Evolutionary conservation across 2,888 invertebrate species (phyloP), one percentile per base, ranked within the genome.

Genomic region (Cataglyphis cursor): DNA sequence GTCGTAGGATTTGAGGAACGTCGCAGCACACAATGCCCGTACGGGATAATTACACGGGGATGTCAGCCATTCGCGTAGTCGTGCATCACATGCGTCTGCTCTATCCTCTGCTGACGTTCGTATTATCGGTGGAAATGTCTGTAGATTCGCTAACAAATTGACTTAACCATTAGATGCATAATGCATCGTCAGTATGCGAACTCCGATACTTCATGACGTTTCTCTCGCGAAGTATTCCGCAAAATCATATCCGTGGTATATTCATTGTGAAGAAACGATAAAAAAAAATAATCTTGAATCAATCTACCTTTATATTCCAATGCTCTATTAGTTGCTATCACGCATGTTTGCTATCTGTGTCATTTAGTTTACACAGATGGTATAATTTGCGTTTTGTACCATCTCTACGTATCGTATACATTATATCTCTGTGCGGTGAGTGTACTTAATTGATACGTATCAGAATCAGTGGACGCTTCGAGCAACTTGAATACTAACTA

Each of bases 21-120:
- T 28, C n/a, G 64, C 38, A 5, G 70, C 80, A 48, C 65, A 78
- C 68, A 83, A 89, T 80, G 78, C 75, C 85, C 65, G 61, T 76
- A 65, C 64, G 65, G 62, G 75, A 90, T 87, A 89, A 89, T 89
- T 90, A 90, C 85, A 59, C 31, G 57, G 78, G 64, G 24, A 66
- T 82, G 78, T 59, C 78, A 72, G 73, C 59, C 44, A 44, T 80
- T 80, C 72, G 59, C 72, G 78, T 72, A 80, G 72, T 72, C 72
- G 78, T 78, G 78, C 59, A 78, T 78, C 78, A 78, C 70, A 21
- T 41, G 78, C 57, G 48, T 48, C n/a, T 57, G 41, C 70, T 24
- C 24, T 21, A 21, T 21, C 31, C 70, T 41, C 35, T 8, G 78
- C 78, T 72, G 78, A 80, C 78, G 72, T 80, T 28, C 59, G 59